Conservation (phyloP, 2,113 vertebrate species). For the Chamaea fasciata region DNA sequence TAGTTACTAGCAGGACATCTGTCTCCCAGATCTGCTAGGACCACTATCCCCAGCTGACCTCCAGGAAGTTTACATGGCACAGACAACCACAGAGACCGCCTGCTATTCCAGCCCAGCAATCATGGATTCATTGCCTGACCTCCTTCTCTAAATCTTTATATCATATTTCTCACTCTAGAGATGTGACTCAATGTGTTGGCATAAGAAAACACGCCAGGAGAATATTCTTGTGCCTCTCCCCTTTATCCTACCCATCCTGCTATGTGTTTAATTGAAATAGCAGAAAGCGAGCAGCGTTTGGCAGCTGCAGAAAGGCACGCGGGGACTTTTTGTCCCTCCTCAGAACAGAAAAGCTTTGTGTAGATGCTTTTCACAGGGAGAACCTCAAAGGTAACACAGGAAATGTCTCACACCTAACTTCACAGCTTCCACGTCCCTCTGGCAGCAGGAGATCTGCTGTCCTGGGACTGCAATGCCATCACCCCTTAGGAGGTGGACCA, state of each 20-base stretch:
- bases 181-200: conserved; percentile 52
- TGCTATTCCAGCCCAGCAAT: conserved; percentile 25
- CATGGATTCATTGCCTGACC: conserved; percentile 32
- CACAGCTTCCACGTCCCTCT: background rate
- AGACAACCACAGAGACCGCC: background rate
- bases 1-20: background rate
- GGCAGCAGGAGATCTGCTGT: background rate
- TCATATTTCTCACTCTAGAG: conserved; percentile 53
- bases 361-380: background rate
- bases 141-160: conserved; percentile 41
- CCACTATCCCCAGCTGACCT: conserved; percentile 52
- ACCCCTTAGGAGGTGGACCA: background rate
- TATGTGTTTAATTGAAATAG: conserved; percentile 44
- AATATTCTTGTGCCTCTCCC: conserved; percentile 7
- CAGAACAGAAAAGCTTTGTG: background rate
- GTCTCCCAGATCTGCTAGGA: background rate
- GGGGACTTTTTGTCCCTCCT: background rate
- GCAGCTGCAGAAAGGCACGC: background rate
- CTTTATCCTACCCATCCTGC: conserved; percentile 19
- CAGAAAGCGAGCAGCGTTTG: background rate
- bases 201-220: background rate
- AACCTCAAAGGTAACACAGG: background rate
- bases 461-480: background rate
- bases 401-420: background rate
- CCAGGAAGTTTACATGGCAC: background rate